Percentiles rank a stretch among this genome's conserved stretches.
These are phyloP conservation scores for Leptestheria dahalacensis DNA, from an alignment of 1,140 invertebrate genomes.

Conservation along the genomic window DNA sequence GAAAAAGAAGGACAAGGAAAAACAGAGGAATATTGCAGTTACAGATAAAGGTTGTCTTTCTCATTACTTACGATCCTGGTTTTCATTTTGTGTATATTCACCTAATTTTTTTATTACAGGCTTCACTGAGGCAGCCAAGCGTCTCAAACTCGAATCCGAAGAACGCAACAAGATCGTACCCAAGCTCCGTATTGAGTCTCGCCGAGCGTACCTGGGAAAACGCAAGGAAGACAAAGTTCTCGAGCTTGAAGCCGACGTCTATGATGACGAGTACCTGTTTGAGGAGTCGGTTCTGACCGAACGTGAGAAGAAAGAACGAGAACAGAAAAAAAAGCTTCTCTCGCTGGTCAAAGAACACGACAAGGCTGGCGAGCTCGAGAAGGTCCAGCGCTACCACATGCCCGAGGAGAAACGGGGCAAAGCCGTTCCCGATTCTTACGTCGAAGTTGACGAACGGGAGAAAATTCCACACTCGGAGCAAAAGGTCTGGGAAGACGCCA, in stretches of 20 bases:
- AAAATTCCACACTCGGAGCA: constrained; percentile 82
- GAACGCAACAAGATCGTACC: constrained; percentile 74
- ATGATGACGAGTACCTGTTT: constrained; percentile 95
- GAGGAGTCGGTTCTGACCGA: constrained; percentile 72
- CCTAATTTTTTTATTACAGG: constrained; percentile 33
- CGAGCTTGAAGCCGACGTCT: constrained; percentile 86
- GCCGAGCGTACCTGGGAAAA: constrained; percentile 86
- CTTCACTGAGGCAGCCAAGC: constrained; percentile 81
- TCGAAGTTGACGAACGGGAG: constrained; percentile 77
- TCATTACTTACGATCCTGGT: background rate
- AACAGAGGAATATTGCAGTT: constrained; percentile 23
- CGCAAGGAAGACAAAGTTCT: constrained; percentile 88
- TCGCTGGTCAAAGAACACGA: constrained; percentile 90
- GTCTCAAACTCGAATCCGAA: constrained; percentile 71
- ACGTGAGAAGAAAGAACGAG: constrained; percentile 61
- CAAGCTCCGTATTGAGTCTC: constrained; percentile 72
- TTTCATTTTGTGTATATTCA: background rate
- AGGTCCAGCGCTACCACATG: constrained; percentile 85
- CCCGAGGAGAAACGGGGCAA: constrained; percentile 44
- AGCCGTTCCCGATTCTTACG: constrained; percentile 43
- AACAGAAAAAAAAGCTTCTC: constrained; percentile 83
- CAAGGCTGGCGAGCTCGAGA: constrained; percentile 76
- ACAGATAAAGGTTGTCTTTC: constrained; percentile 4
- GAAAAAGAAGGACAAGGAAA: constrained; percentile 76
- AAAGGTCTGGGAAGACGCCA: constrained; percentile 95